Base-by-base conservation (phyloP, 2,888 invertebrate genomes). In the Eristalis arbustorum region DNA sequence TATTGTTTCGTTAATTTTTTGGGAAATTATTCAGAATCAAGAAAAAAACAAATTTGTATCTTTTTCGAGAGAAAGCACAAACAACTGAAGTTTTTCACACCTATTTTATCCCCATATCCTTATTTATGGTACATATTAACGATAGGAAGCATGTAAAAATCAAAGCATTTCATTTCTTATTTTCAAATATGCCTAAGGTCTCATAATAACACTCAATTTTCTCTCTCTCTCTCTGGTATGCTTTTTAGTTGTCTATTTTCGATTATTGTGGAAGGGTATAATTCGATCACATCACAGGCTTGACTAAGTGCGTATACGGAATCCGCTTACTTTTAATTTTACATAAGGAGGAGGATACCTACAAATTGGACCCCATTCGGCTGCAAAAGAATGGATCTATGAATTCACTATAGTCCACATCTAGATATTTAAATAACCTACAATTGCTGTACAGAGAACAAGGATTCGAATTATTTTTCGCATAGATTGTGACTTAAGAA, bases 31-130 rank as follows among this genome's bases (percentile, higher is more conserved):
- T 28, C 8, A 42, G 25, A 49, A 62, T 40, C 25, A 25, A 25
- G 3, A 25, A 25, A 25, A 25, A 25, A 25, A 3, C 40, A 74
- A n/a, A n/a, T n/a, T n/a, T n/a, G n/a, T n/a, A n/a, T n/a, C n/a
- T n/a, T n/a, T 31, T 31, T 31, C 31, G 42, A 72, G 31, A 84
- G 56, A 73, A 77, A 85, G 82, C 85, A 85, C 82, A 82, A 85
- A 82, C 85, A 85, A 82, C 82, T 77, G 69, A 62, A 79, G 23
- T 23, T 72, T 59, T 40, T 77, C 49, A 49, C 49, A 49, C 18
- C 49, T 49, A 49, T 77, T 77, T 80, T 68, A 57, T 64, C 40
- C 42, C 42, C 22, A 62, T 34, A 40, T 57, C 71, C 57, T 84
- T 84, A 23, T 66, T n/a, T n/a, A n/a, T n/a, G n/a, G n/a, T 49